These are phyloP conservation scores for Spialia ferax DNA, from an alignment of 2,888 invertebrate species.

Conservation along the genomic window DNA sequence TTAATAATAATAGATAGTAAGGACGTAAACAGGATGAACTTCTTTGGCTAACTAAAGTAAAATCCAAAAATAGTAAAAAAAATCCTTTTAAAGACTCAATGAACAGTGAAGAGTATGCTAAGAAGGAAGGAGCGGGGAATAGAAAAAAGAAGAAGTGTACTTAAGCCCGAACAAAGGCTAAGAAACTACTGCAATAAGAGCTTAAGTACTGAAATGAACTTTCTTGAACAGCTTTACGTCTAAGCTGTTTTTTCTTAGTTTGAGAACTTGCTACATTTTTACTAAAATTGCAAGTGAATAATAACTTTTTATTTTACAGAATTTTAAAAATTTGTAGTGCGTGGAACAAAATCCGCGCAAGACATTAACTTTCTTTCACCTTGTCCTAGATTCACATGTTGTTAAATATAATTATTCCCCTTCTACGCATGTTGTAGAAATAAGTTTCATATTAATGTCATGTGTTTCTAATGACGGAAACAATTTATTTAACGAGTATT, in stretches of 20 bases:
- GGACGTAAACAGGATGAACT: neutral
- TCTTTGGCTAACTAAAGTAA: neutral
- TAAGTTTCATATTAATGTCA: no score
- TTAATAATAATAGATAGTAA: neutral
- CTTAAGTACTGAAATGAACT: conserved; percentile 32
- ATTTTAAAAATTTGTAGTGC: no score
- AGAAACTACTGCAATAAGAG: conserved; percentile 34
- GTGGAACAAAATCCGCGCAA: neutral
- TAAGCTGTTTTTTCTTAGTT: conserved; percentile 18
- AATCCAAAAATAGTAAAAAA: conserved; percentile 4
- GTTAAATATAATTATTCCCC: no score
- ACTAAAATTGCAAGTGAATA: neutral
- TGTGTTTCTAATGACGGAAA: no score
- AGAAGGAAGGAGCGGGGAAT: conserved; percentile 13
- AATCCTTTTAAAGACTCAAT: conserved; percentile 6
- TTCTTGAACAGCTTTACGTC: conserved; percentile 28
- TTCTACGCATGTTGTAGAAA: no score
- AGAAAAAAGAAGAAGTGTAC: conserved; percentile 32
- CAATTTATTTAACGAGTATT: no score
- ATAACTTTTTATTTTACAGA: neutral
- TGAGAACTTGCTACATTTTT: neutral
- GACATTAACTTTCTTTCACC: no score
- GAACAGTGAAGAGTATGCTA: conserved; percentile 26
- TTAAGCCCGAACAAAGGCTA: conserved; percentile 29
- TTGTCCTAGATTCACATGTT: no score